Evolutionary conservation across 2,113 vertebrate species (phyloP).

Genomic region (Collichthys lucidus): DNA sequence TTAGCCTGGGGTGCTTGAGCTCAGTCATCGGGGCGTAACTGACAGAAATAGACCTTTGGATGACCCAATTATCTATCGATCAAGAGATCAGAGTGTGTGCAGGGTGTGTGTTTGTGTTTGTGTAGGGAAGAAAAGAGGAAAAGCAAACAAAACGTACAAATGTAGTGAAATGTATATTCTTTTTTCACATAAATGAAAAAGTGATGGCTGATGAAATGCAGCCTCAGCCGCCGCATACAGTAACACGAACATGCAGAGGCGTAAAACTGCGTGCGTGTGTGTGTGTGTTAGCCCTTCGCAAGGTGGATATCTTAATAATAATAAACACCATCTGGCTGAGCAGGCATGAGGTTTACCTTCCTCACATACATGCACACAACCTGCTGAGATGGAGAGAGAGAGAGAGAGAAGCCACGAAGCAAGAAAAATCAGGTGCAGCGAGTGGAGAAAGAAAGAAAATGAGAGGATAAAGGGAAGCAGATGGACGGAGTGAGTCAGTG

Average conservation of each 20-base stretch:
- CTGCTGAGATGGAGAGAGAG: conserved; percentile 42
- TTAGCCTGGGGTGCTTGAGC: background rate
- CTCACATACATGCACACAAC: conserved; percentile 25
- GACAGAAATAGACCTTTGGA: background rate
- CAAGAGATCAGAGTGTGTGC: background rate
- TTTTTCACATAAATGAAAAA: background rate
- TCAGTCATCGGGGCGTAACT: background rate
- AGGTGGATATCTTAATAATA: conserved; percentile 74
- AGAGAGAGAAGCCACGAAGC: conserved; percentile 1
- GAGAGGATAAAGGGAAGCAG: conserved; percentile 21
- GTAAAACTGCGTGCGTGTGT: background rate
- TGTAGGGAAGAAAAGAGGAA: background rate
- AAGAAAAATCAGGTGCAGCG: background rate
- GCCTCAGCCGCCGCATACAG: background rate
- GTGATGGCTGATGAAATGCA: too few relatives aligned
- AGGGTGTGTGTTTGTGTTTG: background rate
- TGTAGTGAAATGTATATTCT: background rate
- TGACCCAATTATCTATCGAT: conserved; percentile 31
- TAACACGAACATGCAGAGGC: background rate
- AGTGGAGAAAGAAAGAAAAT: background rate
- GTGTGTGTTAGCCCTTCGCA: conserved; percentile 28
- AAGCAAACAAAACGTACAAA: background rate
- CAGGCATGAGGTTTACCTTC: conserved; percentile 76
- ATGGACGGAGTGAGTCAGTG: conserved; percentile 42
- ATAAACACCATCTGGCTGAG: conserved; percentile 86